Percentiles rank a stretch among this genome's conserved stretches.
Conservation (phyloP, 1,140 invertebrate species). For the Eciton burchellii region DNA sequence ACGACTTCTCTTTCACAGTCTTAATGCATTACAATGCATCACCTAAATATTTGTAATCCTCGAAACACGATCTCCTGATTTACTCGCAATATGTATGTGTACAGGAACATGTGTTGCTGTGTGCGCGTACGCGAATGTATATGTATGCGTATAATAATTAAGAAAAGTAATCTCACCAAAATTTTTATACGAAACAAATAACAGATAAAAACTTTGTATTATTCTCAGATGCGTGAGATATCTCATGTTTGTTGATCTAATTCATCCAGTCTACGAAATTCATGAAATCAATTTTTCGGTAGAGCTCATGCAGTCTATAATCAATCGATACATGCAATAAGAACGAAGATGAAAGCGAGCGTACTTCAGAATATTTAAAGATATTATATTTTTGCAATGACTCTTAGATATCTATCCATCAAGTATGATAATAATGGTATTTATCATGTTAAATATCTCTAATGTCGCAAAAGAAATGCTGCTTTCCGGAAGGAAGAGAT, state of each 20-base stretch:
- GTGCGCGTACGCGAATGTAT: too few species aligned
- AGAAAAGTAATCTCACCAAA: slow-evolving; percentile 1
- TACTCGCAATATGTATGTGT: too few species aligned
- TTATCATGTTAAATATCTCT: background rate
- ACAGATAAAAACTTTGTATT: background rate
- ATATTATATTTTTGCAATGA: slow-evolving; percentile 38
- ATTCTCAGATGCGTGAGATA: background rate
- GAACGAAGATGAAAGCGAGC: background rate
- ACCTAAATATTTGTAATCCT: too few species aligned
- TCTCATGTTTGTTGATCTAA: background rate
- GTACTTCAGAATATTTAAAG: slow-evolving; percentile 15
- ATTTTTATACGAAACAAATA: slow-evolving; percentile 30
- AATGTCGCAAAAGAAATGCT: background rate
- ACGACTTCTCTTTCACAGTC: too few species aligned
- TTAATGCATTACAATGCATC: too few species aligned
- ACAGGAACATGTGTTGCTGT: too few species aligned
- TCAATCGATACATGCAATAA: background rate
- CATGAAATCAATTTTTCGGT: slow-evolving; percentile 30
- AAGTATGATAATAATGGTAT: background rate
- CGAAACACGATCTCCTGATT: too few species aligned
- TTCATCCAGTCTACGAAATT: background rate
- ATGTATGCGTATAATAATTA: background rate
- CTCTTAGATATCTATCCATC: slow-evolving; percentile 11
- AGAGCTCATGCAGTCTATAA: slow-evolving; percentile 8
- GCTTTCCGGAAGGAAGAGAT: background rate